phyloP scores from a whole-genome alignment of 2,888 invertebrate genomes.

The Achlya flavicornis region DNA sequence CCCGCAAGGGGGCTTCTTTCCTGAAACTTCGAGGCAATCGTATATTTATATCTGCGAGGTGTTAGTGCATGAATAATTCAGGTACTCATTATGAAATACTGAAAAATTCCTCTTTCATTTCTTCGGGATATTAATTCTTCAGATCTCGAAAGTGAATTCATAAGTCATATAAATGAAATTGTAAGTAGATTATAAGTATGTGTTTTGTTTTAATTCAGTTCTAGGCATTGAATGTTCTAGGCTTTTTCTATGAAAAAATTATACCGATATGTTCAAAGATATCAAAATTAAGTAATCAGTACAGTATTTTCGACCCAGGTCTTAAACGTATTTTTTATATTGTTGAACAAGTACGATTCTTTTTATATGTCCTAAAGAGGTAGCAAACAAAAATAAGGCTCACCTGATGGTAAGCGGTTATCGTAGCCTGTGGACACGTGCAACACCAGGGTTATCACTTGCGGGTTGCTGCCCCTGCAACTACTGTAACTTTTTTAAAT shows the following conservation, averaged over 20 bases:
- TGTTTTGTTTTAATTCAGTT: neutral
- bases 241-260: neutral
- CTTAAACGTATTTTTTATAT: too few relatives aligned
- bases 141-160: conserved; percentile 32
- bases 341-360: too few relatives aligned
- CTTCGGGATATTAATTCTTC: conserved; percentile 42
- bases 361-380: too few relatives aligned
- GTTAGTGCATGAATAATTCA: conserved; percentile 48
- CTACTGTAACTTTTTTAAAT: too few relatives aligned
- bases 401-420: too few relatives aligned
- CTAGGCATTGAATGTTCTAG: too few relatives aligned
- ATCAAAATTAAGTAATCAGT: neutral
- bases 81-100: conserved; percentile 39
- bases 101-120: conserved; percentile 34
- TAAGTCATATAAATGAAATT: conserved; percentile 30
- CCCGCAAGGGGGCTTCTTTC: conserved; percentile 29
- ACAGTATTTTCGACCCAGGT: too few relatives aligned
- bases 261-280: neutral
- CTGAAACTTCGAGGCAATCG: conserved; percentile 26
- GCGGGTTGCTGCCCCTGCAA: too few relatives aligned
- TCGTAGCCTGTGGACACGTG: too few relatives aligned
- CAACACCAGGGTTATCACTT: too few relatives aligned
- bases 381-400: too few relatives aligned
- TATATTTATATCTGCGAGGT: conserved; percentile 31
- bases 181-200: neutral